These are phyloP conservation scores for Aphelenchoides bicaudatus DNA, from an alignment of 2,888 invertebrate species.

Conservation along the genomic window DNA sequence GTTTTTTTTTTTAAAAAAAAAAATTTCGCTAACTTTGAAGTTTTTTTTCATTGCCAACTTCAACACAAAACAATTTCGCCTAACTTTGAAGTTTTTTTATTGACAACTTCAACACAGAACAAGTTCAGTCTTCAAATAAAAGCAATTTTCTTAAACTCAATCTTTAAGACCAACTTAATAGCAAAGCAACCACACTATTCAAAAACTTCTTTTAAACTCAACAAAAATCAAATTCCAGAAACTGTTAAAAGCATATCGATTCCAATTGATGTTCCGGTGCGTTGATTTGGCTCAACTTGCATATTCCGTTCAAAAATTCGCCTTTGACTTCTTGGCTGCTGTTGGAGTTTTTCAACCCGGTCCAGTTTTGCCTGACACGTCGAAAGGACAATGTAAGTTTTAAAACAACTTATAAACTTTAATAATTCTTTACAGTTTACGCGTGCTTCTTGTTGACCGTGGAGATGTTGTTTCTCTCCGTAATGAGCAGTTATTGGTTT, in stretches of 20 bases:
- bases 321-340: slow-evolving; percentile 52
- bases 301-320: slow-evolving; percentile 57
- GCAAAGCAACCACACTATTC: too few relatives aligned
- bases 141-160: too few relatives aligned
- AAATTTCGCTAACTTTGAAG: too few relatives aligned
- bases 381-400: slow-evolving; percentile 52
- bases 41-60: too few relatives aligned
- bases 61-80: too few relatives aligned
- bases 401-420: slow-evolving; percentile 13
- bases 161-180: too few relatives aligned
- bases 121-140: too few relatives aligned
- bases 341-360: slow-evolving; percentile 45
- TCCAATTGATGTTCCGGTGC: slow-evolving; percentile 51
- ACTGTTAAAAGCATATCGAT: slow-evolving; percentile 46
- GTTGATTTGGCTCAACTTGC: slow-evolving; percentile 50
- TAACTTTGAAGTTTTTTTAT: too few relatives aligned
- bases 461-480: slow-evolving; percentile 54
- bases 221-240: slow-evolving; percentile 25
- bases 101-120: too few relatives aligned
- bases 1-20: too few relatives aligned
- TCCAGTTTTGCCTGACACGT: slow-evolving; percentile 42
- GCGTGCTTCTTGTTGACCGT: slow-evolving; percentile 54
- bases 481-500: slow-evolving; percentile 45
- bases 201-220: neutral
- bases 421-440: slow-evolving; percentile 42